These are phyloP conservation scores for Alviniconcha strummeri DNA, from an alignment of 2,888 invertebrate genomes.

Conservation along the genomic window DNA sequence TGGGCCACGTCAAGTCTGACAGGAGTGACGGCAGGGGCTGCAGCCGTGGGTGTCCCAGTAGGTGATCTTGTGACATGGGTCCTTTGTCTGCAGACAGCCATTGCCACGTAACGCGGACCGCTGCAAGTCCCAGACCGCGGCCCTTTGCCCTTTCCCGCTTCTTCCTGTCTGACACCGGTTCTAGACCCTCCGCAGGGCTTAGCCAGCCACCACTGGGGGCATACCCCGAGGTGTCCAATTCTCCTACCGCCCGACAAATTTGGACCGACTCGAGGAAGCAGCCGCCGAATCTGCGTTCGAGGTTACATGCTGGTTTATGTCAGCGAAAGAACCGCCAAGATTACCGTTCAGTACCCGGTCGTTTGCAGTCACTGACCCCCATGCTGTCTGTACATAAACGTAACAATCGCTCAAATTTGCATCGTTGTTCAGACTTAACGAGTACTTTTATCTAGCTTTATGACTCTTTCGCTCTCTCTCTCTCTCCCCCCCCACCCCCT, in stretches of 20 bases:
- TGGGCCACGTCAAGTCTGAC: conserved; percentile 10
- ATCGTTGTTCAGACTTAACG: too few species aligned
- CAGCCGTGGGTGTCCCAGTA: conserved; percentile 16
- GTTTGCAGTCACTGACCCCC: too few species aligned
- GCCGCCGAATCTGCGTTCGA: not conserved
- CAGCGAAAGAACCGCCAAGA: too few species aligned
- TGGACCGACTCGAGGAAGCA: not conserved
- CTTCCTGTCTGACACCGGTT: not conserved
- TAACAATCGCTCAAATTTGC: too few species aligned
- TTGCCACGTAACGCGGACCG: too few species aligned
- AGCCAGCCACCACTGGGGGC: not conserved
- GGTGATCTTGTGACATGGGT: not conserved
- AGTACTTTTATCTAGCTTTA: not conserved
- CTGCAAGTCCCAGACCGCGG: too few species aligned
- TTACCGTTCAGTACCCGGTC: too few species aligned
- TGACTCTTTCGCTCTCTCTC: not conserved
- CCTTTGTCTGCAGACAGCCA: conserved; percentile 11
- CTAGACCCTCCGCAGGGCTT: not conserved
- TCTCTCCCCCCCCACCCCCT: not conserved
- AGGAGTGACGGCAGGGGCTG: conserved; percentile 25
- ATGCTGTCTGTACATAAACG: too few species aligned
- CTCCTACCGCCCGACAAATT: not conserved
- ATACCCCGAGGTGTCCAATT: not conserved
- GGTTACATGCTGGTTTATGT: too few species aligned
- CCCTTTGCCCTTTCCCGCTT: conserved; percentile 3